phyloP scores from a whole-genome alignment of 2,888 invertebrate species.

The Cephus sareptanus region DNA sequence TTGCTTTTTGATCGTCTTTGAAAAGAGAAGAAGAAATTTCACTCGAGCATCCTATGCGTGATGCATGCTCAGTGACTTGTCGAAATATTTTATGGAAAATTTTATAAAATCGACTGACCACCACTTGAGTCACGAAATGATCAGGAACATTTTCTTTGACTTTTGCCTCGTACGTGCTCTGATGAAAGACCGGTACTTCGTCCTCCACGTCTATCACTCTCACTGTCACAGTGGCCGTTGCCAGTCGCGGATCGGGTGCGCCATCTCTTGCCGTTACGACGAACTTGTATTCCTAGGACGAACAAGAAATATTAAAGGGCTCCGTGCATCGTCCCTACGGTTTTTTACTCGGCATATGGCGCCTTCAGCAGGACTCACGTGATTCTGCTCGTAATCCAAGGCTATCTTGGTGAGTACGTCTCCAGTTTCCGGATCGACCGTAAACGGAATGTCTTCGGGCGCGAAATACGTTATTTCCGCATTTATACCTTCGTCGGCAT shows the following conservation, averaged over 20 bases:
- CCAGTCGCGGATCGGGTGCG: slow-evolving; percentile 84
- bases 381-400: slow-evolving; percentile 85
- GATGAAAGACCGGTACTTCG: slow-evolving; percentile 83
- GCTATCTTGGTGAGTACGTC: slow-evolving; percentile 79
- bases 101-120: slow-evolving; percentile 66
- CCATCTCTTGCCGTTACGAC: slow-evolving; percentile 91
- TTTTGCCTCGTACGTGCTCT: slow-evolving; percentile 78
- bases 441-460: slow-evolving; percentile 82
- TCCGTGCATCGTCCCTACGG: background rate
- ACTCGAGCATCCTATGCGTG: background rate
- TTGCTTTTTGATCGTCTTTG: background rate
- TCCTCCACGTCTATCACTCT: slow-evolving; percentile 84
- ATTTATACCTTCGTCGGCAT: slow-evolving; percentile 87
- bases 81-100: accelerated
- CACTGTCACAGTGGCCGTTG: slow-evolving; percentile 88
- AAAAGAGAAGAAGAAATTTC: slow-evolving; percentile 10
- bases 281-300: slow-evolving; percentile 78
- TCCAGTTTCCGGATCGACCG: slow-evolving; percentile 82
- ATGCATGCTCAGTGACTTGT: too few relatives aligned
- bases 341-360: background rate
- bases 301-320: background rate
- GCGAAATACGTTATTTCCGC: slow-evolving; percentile 84
- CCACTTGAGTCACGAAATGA: slow-evolving; percentile 81
- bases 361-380: slow-evolving; percentile 67
- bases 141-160: slow-evolving; percentile 90